A percentile compares a stretch with the other conserved stretches of the same genome.
Conservation (phyloP, 2,113 vertebrate genomes). For the Rhea pennata region DNA sequence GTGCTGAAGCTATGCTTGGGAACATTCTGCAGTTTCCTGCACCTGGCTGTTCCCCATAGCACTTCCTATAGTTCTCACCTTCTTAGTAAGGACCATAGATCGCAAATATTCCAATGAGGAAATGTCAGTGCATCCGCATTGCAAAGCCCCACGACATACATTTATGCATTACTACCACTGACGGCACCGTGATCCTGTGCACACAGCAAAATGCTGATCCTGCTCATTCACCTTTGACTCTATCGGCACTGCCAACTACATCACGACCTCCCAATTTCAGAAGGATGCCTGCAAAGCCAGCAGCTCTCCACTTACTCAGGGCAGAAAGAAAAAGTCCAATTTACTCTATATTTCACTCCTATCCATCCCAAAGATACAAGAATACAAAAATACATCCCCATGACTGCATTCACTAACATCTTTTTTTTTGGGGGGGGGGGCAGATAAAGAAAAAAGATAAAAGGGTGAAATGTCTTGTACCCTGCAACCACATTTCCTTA, state of each 20-base stretch:
- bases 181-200: neutral
- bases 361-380: neutral
- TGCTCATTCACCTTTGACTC: neutral
- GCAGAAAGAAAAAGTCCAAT: neutral
- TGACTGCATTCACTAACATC: neutral
- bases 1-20: neutral
- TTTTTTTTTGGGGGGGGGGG: neutral
- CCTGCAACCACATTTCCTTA: neutral
- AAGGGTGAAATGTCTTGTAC: neutral
- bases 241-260: fast-evolving
- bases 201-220: neutral
- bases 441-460: neutral
- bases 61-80: neutral
- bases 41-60: neutral
- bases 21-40: neutral
- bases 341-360: neutral
- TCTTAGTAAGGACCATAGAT: neutral
- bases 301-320: neutral
- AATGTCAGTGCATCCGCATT: fast-evolving
- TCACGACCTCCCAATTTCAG: fast-evolving
- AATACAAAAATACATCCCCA: neutral
- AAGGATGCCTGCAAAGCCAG: neutral
- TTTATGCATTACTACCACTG: neutral
- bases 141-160: neutral
- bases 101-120: neutral